Percentiles rank a stretch among this genome's conserved stretches.
Conservation (phyloP, 2,797 vertebrate genomes). For the Mionectes olivaceus region DNA sequence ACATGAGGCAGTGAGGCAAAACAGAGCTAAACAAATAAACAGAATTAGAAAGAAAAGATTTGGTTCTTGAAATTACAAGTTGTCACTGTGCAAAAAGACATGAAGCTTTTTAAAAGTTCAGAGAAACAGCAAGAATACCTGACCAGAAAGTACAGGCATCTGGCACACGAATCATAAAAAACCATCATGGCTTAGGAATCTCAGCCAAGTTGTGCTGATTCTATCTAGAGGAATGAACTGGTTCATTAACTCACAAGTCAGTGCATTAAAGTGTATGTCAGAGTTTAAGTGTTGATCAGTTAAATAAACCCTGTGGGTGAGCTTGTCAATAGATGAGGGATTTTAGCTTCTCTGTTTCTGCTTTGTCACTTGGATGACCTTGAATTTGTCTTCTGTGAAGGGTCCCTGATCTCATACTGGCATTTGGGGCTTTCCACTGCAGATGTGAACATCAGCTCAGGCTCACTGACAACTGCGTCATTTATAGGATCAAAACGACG, state of each 20-base stretch:
- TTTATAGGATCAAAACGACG: not conserved
- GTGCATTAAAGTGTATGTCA: not conserved
- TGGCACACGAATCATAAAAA: not conserved
- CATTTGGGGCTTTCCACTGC: not conserved
- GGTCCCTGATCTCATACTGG: not conserved
- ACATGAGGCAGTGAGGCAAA: not conserved
- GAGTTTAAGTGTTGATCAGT: not conserved
- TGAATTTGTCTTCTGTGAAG: not conserved
- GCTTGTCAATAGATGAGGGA: not conserved
- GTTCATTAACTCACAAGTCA: constrained; percentile 29
- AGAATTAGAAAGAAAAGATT: not conserved
- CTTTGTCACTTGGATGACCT: not conserved
- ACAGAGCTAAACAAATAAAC: not conserved
- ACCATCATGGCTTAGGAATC: not conserved
- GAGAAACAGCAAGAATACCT: not conserved
- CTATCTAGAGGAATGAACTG: not conserved
- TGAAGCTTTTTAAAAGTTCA: not conserved
- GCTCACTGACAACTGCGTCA: not conserved
- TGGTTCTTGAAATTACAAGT: not conserved
- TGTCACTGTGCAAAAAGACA: not conserved
- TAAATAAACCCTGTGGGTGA: not conserved
- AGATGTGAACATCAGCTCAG: not conserved
- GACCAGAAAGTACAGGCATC: not conserved
- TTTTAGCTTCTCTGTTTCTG: not conserved
- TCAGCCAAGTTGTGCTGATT: constrained; percentile 9